phyloP scores from a whole-genome alignment of 64 coral and sea anemone species.

The Pachyseris speciosa region DNA sequence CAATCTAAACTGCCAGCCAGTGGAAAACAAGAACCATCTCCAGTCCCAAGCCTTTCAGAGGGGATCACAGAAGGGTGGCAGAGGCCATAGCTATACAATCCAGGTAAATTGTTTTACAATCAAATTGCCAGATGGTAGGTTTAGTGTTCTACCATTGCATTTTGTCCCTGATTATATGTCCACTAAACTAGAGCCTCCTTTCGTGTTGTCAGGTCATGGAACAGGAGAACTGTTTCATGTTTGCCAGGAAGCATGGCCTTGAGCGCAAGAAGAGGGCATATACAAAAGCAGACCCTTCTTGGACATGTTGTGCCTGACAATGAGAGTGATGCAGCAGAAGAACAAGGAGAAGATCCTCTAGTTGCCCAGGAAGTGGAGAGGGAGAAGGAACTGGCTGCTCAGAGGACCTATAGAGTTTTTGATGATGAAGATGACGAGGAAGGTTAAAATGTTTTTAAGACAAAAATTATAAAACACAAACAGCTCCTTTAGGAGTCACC shows the following conservation, averaged over 20 bases:
- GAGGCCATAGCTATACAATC: conserved; percentile 13
- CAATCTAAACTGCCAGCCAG: conserved; percentile 40
- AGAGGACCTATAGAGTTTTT: not conserved
- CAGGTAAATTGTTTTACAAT: conserved; percentile 4
- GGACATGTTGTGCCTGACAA: not conserved
- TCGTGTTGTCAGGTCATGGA: conserved; percentile 3
- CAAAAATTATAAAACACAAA: not conserved
- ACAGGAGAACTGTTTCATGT: conserved; percentile 2
- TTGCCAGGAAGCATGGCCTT: conserved; percentile 4
- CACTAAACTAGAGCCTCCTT: not conserved
- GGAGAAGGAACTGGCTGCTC: not conserved
- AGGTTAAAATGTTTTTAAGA: not conserved
- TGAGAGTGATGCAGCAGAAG: not conserved
- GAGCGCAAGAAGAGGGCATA: not conserved
- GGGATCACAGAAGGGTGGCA: conserved; percentile 35
- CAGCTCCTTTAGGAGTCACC: too few relatives aligned
- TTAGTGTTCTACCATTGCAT: too few relatives aligned
- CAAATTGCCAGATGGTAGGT: not conserved
- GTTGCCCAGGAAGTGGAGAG: not conserved
- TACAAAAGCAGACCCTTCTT: not conserved
- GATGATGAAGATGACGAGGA: conserved; percentile 25
- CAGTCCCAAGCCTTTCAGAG: conserved; percentile 37
- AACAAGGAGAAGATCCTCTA: not conserved
- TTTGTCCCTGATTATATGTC: not conserved
- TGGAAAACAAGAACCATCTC: conserved; percentile 50